A percentile compares a stretch with the other conserved stretches of the same genome.
Evolutionary conservation across 2,113 vertebrate species (phyloP).

Genomic region (Saccopteryx bilineata): DNA sequence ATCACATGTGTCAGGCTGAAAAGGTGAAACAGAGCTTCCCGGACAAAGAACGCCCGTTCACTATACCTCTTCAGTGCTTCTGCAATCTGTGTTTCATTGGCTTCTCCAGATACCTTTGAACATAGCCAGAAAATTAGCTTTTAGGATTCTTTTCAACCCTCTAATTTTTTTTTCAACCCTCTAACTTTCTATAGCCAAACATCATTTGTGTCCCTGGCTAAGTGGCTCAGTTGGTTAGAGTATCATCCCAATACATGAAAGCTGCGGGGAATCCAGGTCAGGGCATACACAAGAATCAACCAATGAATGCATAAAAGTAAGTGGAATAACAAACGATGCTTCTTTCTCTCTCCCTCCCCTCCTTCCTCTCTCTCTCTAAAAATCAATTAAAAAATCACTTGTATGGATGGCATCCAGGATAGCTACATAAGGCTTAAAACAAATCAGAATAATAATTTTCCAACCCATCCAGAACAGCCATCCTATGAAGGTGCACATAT

Average conservation of each 20-base stretch:
- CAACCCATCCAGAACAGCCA: neutral
- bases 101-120: slow-evolving; percentile 97
- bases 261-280: no score
- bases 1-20: slow-evolving; percentile 98
- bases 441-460: slow-evolving; percentile 11
- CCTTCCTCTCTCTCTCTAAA: no score
- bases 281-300: no score
- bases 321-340: no score
- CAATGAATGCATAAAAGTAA: no score
- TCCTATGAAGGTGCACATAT: neutral
- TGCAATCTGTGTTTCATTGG: slow-evolving; percentile 98
- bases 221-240: no score
- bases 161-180: slow-evolving; percentile 36
- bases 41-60: slow-evolving; percentile 97
- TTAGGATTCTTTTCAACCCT: slow-evolving; percentile 53
- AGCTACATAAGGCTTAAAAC: slow-evolving; percentile 8
- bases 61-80: slow-evolving; percentile 97
- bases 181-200: slow-evolving; percentile 28
- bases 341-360: no score
- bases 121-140: slow-evolving; percentile 57
- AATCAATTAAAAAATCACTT: neutral
- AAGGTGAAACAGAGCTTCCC: slow-evolving; percentile 98
- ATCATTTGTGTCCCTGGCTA: neutral
- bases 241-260: no score
- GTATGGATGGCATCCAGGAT: neutral